A percentile compares a stretch with the other conserved stretches of the same genome.
Evolutionary conservation across 2,113 vertebrate genomes (phyloP).

Genomic region (Noturus placidus): DNA sequence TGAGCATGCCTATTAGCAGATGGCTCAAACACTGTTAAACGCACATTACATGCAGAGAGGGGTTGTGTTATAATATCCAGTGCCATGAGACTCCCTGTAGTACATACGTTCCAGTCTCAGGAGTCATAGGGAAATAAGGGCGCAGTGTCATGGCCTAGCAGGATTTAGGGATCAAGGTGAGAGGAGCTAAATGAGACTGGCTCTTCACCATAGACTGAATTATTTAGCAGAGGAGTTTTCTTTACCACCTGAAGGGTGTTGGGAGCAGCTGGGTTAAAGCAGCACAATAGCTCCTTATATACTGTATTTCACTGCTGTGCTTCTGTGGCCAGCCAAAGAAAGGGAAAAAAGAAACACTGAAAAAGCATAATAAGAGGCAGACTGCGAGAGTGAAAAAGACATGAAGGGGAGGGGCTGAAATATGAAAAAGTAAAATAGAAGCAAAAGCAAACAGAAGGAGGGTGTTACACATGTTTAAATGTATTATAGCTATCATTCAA

Average conservation of each 20-base stretch:
- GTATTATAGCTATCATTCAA: conserved; percentile 32
- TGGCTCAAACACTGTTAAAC: background rate
- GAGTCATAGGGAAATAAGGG: background rate
- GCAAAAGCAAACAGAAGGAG: conserved; percentile 31
- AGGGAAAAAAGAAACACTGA: conserved; percentile 19
- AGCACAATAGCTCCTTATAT: conserved; percentile 43
- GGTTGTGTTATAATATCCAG: background rate
- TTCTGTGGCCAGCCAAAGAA: conserved; percentile 23
- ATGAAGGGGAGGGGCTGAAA: background rate
- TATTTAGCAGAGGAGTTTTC: conserved; percentile 44
- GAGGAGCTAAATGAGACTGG: conserved; percentile 31
- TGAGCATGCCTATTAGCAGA: background rate
- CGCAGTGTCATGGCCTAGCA: conserved; percentile 3
- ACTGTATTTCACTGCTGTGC: conserved; percentile 16
- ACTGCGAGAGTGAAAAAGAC: background rate
- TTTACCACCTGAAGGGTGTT: conserved; percentile 47
- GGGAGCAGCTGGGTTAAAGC: conserved; percentile 38
- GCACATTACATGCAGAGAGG: background rate
- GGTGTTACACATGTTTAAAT: conserved; percentile 9
- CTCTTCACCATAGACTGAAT: conserved; percentile 28
- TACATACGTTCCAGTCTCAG: conserved; percentile 7
- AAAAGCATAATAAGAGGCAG: conserved; percentile 19
- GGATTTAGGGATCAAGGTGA: conserved; percentile 28
- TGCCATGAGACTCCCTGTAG: background rate
- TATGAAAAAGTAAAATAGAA: conserved; percentile 9